These are phyloP conservation scores for Heliothis peltigera DNA, from an alignment of 2,888 invertebrate species.

Conservation along the genomic window DNA sequence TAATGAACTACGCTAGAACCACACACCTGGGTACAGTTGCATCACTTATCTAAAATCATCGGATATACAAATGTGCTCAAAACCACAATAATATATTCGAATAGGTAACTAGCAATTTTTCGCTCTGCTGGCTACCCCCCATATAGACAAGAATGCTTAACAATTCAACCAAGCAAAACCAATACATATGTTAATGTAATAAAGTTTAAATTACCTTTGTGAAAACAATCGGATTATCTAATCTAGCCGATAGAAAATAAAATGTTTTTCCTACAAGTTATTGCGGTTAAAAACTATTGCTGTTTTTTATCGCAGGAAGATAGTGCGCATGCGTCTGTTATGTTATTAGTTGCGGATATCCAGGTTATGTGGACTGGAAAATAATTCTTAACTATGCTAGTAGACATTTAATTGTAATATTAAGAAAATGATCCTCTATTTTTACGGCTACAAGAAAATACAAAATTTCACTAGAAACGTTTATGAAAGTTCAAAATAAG, in stretches of 20 bases:
- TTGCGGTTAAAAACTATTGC: constrained; percentile 46
- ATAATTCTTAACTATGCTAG: neutral
- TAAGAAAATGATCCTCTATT: too few species aligned
- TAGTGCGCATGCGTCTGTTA: constrained; percentile 1
- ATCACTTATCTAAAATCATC: constrained; percentile 39
- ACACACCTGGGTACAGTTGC: constrained; percentile 32
- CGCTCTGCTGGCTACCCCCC: constrained; percentile 68
- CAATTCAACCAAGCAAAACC: constrained; percentile 24
- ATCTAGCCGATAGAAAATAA: constrained; percentile 59
- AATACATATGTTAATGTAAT: constrained; percentile 17
- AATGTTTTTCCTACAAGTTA: constrained; percentile 54
- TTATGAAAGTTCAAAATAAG: too few species aligned
- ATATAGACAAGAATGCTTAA: constrained; percentile 21
- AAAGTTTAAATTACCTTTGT: constrained; percentile 17
- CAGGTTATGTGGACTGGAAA: neutral
- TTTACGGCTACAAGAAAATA: too few species aligned
- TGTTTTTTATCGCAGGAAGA: constrained; percentile 35
- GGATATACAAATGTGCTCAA: constrained; percentile 49
- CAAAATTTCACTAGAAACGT: too few species aligned
- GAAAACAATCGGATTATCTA: constrained; percentile 60
- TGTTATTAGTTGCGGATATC: neutral
- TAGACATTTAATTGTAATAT: too few species aligned
- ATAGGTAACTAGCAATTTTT: constrained; percentile 68
- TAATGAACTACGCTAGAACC: neutral
- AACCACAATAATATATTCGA: constrained; percentile 59